A percentile compares a stretch with the other conserved stretches of the same genome.
phyloP scores from a whole-genome alignment of 2,888 invertebrate genomes.

The Exocentrus adspersus region DNA sequence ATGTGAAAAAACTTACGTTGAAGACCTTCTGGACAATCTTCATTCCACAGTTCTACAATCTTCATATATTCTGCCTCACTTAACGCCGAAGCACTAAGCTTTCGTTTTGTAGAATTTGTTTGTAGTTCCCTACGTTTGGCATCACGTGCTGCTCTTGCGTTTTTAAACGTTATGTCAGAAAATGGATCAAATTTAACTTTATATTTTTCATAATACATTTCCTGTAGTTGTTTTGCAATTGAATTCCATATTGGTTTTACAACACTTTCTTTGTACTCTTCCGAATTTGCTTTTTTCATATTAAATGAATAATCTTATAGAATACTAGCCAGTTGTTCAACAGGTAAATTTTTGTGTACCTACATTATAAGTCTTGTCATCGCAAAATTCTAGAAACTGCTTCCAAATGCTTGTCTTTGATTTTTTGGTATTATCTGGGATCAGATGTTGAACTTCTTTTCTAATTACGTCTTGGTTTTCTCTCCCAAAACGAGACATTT shows the following conservation, averaged over 20 bases:
- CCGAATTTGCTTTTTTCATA: not conserved
- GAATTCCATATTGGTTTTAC: not conserved
- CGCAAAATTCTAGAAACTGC: constrained; percentile 1
- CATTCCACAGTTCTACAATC: constrained; percentile 12
- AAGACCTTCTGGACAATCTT: constrained; percentile 1
- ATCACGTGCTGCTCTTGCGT: not conserved
- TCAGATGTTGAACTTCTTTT: not conserved
- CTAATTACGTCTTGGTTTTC: not conserved
- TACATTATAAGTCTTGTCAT: constrained; percentile 1
- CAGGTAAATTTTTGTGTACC: not conserved
- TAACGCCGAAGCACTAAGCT: constrained; percentile 8
- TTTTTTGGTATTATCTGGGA: not conserved
- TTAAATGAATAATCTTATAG: constrained; percentile 1
- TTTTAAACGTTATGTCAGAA: constrained; percentile 2
- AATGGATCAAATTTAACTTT: constrained; percentile 16
- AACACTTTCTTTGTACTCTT: not conserved
- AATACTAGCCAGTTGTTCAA: constrained; percentile 4
- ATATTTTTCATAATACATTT: constrained; percentile 16
- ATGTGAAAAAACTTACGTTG: constrained; percentile 15
- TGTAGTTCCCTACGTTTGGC: constrained; percentile 2
- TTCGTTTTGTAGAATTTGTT: constrained; percentile 3
- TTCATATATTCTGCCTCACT: constrained; percentile 2
- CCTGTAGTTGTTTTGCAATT: not conserved
- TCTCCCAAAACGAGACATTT: constrained; percentile 3
- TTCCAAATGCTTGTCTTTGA: constrained; percentile 1